Base-by-base conservation (phyloP, 2,888 invertebrate genomes). In the Meiosimyza platycephala region DNA sequence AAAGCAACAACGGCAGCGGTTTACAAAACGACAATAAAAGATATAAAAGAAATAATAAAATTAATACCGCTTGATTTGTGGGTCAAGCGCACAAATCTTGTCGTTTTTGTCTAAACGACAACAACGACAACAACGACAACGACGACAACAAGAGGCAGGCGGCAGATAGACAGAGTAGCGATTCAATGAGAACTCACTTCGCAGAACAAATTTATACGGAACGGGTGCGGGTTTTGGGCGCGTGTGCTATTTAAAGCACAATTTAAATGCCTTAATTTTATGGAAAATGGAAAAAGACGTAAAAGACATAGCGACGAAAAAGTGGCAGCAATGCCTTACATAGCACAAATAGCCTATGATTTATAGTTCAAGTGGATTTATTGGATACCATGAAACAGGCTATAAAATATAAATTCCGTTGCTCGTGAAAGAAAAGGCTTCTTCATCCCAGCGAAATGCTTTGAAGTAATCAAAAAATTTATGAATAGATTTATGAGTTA, bases 51-150 rank as follows among this genome's bases (percentile, higher is more conserved):
- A 50, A 28, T 69, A 62, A 69, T 69, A 69, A 69, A 69, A 69
- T 69, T 69, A 69, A 69, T 69, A 33, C 62, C 62, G 60, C 33
- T 33, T 69, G 69, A 69, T 69, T 69, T 62, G 52, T 69, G 60
- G 69, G 69, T 62, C 69, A 69, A 62, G 54, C 59, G 48, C 50
- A 47, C 48, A 28, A 50, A 40, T n/a, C 52, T 51, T 59, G 50
- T 68, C 40, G 40, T 40, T 40, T 9, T 59, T 59, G 57, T 68
- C 47, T 68, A 68, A 68, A 59, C 59, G 59, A 68, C 50, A 33
- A 68, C 68, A 52, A 22, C 65, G 22, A n/a, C n/a, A 28, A 7
- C 68, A 52, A 22, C 65, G 22, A n/a, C n/a, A 28, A 7, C 52
- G 52, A 60, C 15, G 13, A 22, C 13, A 33, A 7, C 15, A 13